These are phyloP conservation scores for Carlito syrichta DNA, from an alignment of 2,113 vertebrate species.

Conservation along the genomic window DNA sequence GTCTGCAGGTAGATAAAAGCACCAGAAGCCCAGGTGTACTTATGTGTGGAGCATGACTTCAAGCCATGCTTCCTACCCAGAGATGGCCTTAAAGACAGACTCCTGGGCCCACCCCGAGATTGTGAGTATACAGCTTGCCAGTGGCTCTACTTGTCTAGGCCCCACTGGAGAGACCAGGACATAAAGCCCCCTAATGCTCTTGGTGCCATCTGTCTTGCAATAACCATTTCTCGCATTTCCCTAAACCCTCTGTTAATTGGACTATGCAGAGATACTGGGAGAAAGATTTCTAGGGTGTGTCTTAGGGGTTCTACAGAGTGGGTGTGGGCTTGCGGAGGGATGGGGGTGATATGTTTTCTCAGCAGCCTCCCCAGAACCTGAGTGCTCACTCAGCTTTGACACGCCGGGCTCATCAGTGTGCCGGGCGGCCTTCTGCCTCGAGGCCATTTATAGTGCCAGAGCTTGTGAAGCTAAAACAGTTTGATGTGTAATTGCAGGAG, in stretches of 20 bases:
- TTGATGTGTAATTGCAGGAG: slow-evolving; percentile 88
- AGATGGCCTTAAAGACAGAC: neutral
- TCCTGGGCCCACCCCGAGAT: neutral
- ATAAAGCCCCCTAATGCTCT: rapidly evolving
- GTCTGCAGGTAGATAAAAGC: neutral
- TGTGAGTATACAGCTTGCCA: rapidly evolving
- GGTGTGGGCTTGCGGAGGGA: neutral
- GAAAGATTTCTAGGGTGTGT: slow-evolving; percentile 60
- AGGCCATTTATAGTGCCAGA: slow-evolving; percentile 81
- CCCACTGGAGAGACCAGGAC: rapidly evolving
- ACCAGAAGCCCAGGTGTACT: rapidly evolving
- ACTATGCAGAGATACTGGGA: slow-evolving; percentile 64
- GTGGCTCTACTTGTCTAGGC: rapidly evolving
- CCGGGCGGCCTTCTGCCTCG: slow-evolving; percentile 80
- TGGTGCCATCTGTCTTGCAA: neutral
- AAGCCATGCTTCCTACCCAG: neutral
- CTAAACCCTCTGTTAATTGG: slow-evolving; percentile 71
- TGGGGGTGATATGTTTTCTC: rapidly evolving
- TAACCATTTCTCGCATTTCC: slow-evolving; percentile 49
- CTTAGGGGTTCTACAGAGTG: slow-evolving; percentile 68
- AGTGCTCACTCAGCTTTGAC: slow-evolving; percentile 78
- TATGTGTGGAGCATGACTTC: neutral
- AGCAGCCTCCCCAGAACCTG: slow-evolving; percentile 64
- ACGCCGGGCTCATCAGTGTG: slow-evolving; percentile 80
- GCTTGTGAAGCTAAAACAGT: slow-evolving; percentile 86